Base-by-base conservation (phyloP, 2,888 invertebrate species). In the Chelonus formosanus region DNA sequence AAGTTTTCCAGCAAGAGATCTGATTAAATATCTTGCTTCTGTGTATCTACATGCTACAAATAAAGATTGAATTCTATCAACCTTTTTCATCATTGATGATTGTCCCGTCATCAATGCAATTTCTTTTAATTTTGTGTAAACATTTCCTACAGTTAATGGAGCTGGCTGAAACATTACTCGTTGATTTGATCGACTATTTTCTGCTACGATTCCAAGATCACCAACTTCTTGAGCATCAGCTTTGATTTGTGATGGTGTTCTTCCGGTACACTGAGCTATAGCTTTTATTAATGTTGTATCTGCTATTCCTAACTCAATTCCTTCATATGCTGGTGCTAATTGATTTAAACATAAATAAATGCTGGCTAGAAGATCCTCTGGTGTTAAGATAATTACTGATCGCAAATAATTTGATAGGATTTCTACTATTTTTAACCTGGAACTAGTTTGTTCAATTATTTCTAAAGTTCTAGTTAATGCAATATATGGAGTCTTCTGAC, bases 281-380 rank as follows among this genome's bases (percentile, higher is more conserved):
- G 97, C 96, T 86, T 97, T 97, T 91, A 97, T 94, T 58, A 99
- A 86, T 71, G 93, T 92, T 0, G 92, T 93, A 79, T 99, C 98
- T 0, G 98, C 98, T 59, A 97, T 90, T n/a, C 98, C 98, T 77
- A 95, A 85, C 83, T 96, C 96, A 35, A 95, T 75, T 36, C 96
- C 98, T 84, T 97, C 95, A 82, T 97, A 98, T 0, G 97, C 95
- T 0, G 99, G 98, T 0, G 96, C 98, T 53, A 99, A 86, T 84
- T 94, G 93, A 85, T 99, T 99, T n/a, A 98, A 87, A 78, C 97
- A 97, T 72, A 99, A 85, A 84, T 99, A 98, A 20, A 99, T 89
- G 75, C 95, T 95, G 0, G 94, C 90, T 63, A 97, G 81, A 67
- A 99, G 86, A 84, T 99, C 98, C n/a, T 92, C 89, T 0, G 97